These are phyloP conservation scores for silkworm (Bombyx mori) DNA, from an alignment of 1,140 invertebrate genomes.

Conservation along the genomic window DNA sequence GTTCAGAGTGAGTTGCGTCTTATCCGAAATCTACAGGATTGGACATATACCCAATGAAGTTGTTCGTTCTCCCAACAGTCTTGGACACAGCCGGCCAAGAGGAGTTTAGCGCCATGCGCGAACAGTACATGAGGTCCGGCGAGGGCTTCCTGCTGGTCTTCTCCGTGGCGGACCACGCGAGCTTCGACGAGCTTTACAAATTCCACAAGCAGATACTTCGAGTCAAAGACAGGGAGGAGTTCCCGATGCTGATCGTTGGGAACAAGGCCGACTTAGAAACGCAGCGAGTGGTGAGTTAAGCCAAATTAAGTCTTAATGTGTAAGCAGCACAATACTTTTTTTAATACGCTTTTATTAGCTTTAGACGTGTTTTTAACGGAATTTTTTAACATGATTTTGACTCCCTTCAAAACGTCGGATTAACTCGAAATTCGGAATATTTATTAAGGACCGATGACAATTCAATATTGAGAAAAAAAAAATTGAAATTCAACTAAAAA, in stretches of 20 bases:
- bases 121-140: constrained; percentile 96
- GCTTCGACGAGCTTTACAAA: constrained; percentile 94
- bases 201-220: constrained; percentile 95
- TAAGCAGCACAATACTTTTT: no score
- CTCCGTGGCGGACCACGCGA: constrained; percentile 92
- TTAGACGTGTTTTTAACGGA: no score
- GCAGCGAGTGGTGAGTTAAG: constrained; percentile 83
- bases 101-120: constrained; percentile 97
- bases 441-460: no score
- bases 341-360: no score
- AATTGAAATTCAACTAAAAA: no score
- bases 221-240: constrained; percentile 94
- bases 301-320: background rate
- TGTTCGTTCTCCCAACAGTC: constrained; percentile 70
- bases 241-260: constrained; percentile 96
- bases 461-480: no score
- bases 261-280: constrained; percentile 96
- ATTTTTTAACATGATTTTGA: no score
- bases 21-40: no score
- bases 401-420: no score
- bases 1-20: no score
- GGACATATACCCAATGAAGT: no score
- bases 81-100: constrained; percentile 98
- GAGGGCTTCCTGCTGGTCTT: constrained; percentile 97
- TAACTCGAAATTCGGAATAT: no score